Base-by-base conservation (phyloP, 2,797 vertebrate species). In the Vespertilio murinus region DNA sequence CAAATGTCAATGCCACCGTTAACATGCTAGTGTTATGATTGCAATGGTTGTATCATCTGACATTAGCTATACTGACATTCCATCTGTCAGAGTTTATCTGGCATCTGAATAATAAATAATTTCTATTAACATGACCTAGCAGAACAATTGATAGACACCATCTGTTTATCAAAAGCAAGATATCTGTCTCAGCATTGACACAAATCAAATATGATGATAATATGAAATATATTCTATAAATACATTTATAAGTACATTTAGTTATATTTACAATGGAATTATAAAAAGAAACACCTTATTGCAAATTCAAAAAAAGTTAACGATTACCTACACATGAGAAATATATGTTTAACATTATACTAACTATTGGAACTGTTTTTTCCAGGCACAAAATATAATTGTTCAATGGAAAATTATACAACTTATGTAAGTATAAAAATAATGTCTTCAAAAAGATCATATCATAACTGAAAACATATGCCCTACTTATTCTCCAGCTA, bases 1-100 rank as follows among this genome's bases (percentile, higher is more conserved):
- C 73, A 93, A 59, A 83, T 84, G 64, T 35, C 69, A 95, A 10
- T 18, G 23, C 1, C n/a, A 82, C 9, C 64, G 30, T 45, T 80
- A 75, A 74, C n/a, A 73, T 17, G 0, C 35, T n/a, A 54, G 69
- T 16, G 49, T 64, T 56, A 12, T 78, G 30, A 35, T 94, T 84
- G 20, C 56, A 90, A 30, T 70, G 4, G 30, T 83, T 25, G 40
- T 59, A 54, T 83, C 54, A 82, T 64, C 33, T 9, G 3, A 38
- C 13, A 88, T 83, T 88, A 94, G 42, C 40, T 59, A 77, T 67
- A 64, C 10, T 42, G 65, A 33, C 74, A 0, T 88, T 70, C 45
- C 88, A 80, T 95, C 65, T 95, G 74, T 91, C 54, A 90, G 14
- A 88, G 30, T 49, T 73, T 59, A 86, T 65, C 35, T 94, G 84